Percentiles rank a stretch among this genome's conserved stretches.
phyloP scores from a whole-genome alignment of 1,140 invertebrate genomes.

The Drosophila paulistorum region DNA sequence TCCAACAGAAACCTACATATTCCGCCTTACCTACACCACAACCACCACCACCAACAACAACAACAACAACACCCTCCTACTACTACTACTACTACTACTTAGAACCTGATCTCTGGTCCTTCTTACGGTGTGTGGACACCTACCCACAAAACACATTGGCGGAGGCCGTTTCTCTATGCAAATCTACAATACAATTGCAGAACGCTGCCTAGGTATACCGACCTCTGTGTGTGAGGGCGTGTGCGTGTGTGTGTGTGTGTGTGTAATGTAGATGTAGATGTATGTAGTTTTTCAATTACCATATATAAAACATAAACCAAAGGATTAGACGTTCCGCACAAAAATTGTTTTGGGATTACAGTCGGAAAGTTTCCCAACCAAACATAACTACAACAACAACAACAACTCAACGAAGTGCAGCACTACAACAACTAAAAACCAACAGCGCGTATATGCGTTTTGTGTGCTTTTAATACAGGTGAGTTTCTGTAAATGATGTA shows the following conservation, averaged over 20 bases:
- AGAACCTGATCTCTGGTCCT: background rate
- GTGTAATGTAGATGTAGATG: slow-evolving; percentile 17
- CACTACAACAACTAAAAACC: background rate
- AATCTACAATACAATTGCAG: slow-evolving; percentile 54
- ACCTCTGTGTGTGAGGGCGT: slow-evolving; percentile 17
- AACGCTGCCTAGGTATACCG: background rate
- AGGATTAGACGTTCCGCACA: slow-evolving; percentile 51
- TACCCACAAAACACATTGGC: slow-evolving; percentile 15
- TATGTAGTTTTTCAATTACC: slow-evolving; percentile 58
- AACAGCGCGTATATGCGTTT: slow-evolving; percentile 1
- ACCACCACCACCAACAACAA: background rate
- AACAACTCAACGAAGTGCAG: background rate
- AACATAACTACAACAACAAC: too few species aligned
- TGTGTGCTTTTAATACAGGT: slow-evolving; percentile 40
- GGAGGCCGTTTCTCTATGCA: slow-evolving; percentile 44
- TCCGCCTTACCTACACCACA: background rate
- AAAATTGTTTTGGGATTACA: slow-evolving; percentile 25
- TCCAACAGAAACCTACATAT: background rate
- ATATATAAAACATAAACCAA: slow-evolving; percentile 73
- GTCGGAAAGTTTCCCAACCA: slow-evolving; percentile 27
- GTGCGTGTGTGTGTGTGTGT: slow-evolving; percentile 15
- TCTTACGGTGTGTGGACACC: slow-evolving; percentile 8
- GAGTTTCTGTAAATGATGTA: slow-evolving; percentile 73
- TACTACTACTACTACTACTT: background rate
- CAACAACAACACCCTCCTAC: background rate